Evolutionary conservation across 2,797 vertebrate genomes (phyloP), one percentile per base, ranked within the genome.

Genomic region (Thripadectes ignobilis): DNA sequence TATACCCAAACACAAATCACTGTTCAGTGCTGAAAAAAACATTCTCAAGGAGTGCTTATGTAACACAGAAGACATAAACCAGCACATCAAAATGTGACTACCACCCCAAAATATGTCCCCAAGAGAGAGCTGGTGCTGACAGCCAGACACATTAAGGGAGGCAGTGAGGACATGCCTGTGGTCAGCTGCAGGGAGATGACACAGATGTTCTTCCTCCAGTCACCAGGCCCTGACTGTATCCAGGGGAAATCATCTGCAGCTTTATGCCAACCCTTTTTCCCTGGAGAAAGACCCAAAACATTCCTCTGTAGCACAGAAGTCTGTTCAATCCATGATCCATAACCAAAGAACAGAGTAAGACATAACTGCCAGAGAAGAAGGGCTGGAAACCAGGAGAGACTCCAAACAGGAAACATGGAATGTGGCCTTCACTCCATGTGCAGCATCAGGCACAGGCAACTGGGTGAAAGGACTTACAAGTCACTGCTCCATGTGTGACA

Each of bases 161-260:
- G 38, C 68, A 59, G 74, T n/a, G 91, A 82, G 59, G 85, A 88
- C 68, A 91, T 76, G 83, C 67, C 84, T 94, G 93, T 49, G 93
- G 91, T 92, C 85, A 90, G 83, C 93, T 83, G 74, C 62, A 79
- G 80, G 83, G 91, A 96, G 90, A 82, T 86, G 80, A 93, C 71
- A 92, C 94, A 93, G 66, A 94, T 94, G 89, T 80, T 94, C 89
- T 86, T 92, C 74, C 85, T 76, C 58, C 88, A 39, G 30, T 32
- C 85, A 88, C 77, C 80, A 91, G 59, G 48, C 71, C 73, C 89
- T 63, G 78, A 29, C 52, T 68, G 39, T 2, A 9, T 32, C 18
- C 62, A 68, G 52, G 66, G 67, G 67, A 92, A 94, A 52, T 67
- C 32, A 95, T 78, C 74, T 92, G 85, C 93, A 93, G 69, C 71